Evolutionary conservation across 2,113 vertebrate genomes (phyloP).

Genomic region (Lanius ludovicianus): DNA sequence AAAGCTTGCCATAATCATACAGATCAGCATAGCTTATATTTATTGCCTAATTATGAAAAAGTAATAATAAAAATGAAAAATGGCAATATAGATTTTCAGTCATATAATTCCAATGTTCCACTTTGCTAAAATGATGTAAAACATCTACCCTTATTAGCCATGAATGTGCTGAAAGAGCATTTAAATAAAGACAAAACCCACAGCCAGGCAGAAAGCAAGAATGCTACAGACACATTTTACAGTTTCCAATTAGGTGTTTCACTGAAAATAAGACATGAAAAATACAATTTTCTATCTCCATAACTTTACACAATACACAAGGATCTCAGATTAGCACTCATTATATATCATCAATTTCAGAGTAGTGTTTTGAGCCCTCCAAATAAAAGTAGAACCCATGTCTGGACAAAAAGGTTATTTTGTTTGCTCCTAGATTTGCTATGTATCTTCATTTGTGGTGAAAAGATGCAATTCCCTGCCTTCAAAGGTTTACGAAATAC

Average conservation of each 20-base stretch:
- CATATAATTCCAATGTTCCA: conserved; percentile 23
- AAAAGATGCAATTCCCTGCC: background rate
- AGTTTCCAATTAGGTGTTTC: background rate
- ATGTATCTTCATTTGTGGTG: background rate
- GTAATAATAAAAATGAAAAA: conserved; percentile 61
- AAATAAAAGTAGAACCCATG: background rate
- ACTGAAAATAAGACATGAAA: background rate
- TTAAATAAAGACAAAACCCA: background rate
- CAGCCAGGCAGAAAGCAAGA: background rate
- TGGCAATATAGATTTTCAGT: conserved; percentile 50
- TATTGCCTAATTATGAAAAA: conserved; percentile 47
- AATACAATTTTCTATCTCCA: background rate
- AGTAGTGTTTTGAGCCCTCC: background rate
- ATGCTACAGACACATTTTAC: background rate
- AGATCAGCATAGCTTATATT: background rate
- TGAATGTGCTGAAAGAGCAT: conserved; percentile 41
- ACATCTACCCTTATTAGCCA: conserved; percentile 3
- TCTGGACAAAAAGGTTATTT: background rate
- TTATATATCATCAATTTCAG: background rate
- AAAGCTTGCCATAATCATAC: background rate
- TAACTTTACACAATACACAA: background rate
- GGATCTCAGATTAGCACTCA: background rate
- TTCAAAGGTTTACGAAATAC: background rate
- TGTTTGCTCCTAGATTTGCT: background rate
- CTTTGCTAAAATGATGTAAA: conserved; percentile 54